A percentile compares a stretch with the other conserved stretches of the same genome.
phyloP scores from a whole-genome alignment of 1,140 invertebrate species.

The Caerostris extrusa region DNA sequence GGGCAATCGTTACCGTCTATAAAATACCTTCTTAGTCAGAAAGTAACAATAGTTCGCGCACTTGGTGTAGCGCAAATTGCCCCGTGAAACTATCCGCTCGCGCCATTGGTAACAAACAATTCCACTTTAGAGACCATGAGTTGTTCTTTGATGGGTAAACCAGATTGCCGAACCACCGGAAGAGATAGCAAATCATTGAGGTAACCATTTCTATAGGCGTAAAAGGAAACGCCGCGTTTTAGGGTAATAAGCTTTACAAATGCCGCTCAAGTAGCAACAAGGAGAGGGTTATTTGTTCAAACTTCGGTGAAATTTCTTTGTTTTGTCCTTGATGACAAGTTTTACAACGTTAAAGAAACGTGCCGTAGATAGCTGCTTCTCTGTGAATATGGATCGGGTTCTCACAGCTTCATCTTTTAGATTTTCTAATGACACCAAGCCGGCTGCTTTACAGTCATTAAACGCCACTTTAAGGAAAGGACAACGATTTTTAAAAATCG shows the following conservation, averaged over 20 bases:
- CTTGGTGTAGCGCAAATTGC: background rate
- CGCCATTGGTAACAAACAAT: background rate
- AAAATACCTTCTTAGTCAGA: conserved; percentile 18
- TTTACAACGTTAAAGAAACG: conserved; percentile 62
- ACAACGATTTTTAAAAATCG: conserved; percentile 63
- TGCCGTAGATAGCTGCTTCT: conserved; percentile 16
- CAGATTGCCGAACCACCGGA: background rate
- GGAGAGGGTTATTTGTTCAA: conserved; percentile 58
- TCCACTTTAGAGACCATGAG: background rate
- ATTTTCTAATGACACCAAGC: conserved; percentile 43
- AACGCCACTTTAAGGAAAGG: conserved; percentile 38
- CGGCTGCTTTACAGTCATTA: conserved; percentile 67
- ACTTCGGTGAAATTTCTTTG: conserved; percentile 64
- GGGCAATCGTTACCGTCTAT: background rate
- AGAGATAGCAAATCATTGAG: conserved; percentile 45
- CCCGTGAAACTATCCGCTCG: background rate
- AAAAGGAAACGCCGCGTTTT: conserved; percentile 46
- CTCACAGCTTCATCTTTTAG: conserved; percentile 1
- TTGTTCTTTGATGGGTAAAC: conserved; percentile 7
- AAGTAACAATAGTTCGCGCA: conserved; percentile 3
- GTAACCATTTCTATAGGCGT: conserved; percentile 33
- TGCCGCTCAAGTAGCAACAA: conserved; percentile 47
- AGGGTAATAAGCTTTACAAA: conserved; percentile 68
- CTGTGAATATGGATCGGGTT: conserved; percentile 54
- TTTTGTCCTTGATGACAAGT: conserved; percentile 57